These are phyloP conservation scores for Athetis lepigone DNA, from an alignment of 2,888 invertebrate species.

Conservation along the genomic window DNA sequence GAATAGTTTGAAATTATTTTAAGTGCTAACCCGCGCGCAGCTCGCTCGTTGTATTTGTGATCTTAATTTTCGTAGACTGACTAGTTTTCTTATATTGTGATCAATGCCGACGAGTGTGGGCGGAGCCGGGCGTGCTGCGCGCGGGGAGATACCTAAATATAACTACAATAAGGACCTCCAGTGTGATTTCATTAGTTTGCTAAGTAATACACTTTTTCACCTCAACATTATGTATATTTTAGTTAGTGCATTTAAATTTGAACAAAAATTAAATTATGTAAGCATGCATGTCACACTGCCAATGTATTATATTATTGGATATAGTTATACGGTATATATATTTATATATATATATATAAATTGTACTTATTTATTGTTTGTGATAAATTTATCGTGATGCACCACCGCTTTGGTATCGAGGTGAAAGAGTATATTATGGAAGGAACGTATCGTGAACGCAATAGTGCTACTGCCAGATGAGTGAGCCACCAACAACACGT, in stretches of 20 bases:
- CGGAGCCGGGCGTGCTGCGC: conserved; percentile 56
- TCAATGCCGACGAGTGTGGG: conserved; percentile 48
- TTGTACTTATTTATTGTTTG: conserved; percentile 84
- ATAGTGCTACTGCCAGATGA: conserved; percentile 73
- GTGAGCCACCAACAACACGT: conserved; percentile 65
- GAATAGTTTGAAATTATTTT: conserved; percentile 80
- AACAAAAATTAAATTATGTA: conserved; percentile 81
- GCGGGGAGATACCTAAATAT: conserved; percentile 65
- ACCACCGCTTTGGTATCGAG: conserved; percentile 61
- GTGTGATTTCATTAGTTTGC: conserved; percentile 71
- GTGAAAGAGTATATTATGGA: conserved; percentile 71
- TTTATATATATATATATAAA: too few species aligned
- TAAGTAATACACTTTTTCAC: conserved; percentile 78
- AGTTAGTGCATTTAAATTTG: conserved; percentile 82
- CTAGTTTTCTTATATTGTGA: conserved; percentile 66
- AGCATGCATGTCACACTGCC: conserved; percentile 82
- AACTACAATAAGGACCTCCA: conserved; percentile 76
- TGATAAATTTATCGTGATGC: conserved; percentile 69
- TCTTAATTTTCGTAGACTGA: conserved; percentile 67
- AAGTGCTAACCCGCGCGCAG: conserved; percentile 74
- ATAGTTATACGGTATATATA: conserved; percentile 71
- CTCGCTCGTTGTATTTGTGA: conserved; percentile 60
- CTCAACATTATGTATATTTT: conserved; percentile 74
- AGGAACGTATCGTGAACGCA: conserved; percentile 58
- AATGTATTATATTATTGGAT: conserved; percentile 79